phyloP scores from a whole-genome alignment of 2,113 vertebrate species.

The Myotis brandtii region DNA sequence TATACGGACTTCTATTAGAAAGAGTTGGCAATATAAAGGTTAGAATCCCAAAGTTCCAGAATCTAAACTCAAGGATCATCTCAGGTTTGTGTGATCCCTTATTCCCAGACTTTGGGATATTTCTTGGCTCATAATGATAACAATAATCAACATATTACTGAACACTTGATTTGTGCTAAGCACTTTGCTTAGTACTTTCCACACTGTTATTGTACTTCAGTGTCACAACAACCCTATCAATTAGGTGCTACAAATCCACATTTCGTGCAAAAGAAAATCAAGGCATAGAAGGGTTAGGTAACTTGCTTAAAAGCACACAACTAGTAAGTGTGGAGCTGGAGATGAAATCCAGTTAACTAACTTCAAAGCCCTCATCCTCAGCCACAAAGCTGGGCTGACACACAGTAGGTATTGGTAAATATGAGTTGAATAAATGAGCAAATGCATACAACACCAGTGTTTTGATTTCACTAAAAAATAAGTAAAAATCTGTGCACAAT shows the following conservation, averaged over 20 bases:
- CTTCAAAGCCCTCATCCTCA: background rate
- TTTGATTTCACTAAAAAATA: constrained; percentile 34
- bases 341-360: background rate
- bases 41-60: constrained; percentile 37
- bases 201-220: background rate
- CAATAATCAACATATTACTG: background rate
- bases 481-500: background rate
- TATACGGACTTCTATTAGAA: background rate
- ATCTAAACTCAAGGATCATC: background rate
- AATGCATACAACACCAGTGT: background rate
- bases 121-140: constrained; percentile 43
- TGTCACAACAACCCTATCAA: background rate
- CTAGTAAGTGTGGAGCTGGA: background rate
- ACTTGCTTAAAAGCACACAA: background rate
- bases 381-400: background rate
- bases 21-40: background rate
- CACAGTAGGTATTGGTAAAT: background rate
- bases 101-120: constrained; percentile 14
- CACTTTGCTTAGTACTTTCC: background rate
- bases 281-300: background rate
- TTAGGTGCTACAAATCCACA: background rate
- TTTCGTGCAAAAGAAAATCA: constrained; percentile 27
- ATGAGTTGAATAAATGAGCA: constrained; percentile 3
- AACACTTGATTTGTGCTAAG: background rate
- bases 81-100: background rate